phyloP scores from a whole-genome alignment of 2,113 vertebrate genomes.

The Engraulis encrasicolus region DNA sequence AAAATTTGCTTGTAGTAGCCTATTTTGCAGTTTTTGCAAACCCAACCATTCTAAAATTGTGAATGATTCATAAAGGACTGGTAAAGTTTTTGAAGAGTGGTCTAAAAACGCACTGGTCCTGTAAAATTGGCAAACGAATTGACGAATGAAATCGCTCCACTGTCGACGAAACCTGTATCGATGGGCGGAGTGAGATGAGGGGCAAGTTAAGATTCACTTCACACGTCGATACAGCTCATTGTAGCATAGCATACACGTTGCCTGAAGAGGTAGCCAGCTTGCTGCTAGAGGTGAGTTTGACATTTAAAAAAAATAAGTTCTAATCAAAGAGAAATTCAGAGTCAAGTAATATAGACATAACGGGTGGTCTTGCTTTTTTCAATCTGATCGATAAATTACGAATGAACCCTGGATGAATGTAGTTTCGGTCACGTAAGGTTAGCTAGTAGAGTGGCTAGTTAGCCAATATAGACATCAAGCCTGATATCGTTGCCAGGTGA shows the following conservation, averaged over 20 bases:
- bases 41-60: too few relatives aligned
- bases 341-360: neutral
- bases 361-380: neutral
- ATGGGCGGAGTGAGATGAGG: conserved; percentile 34
- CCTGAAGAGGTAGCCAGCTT: conserved; percentile 31
- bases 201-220: conserved; percentile 40
- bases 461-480: neutral
- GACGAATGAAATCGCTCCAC: conserved; percentile 22
- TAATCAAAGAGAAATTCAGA: neutral
- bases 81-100: too few relatives aligned
- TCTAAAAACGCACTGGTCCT: too few relatives aligned
- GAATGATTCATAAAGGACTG: too few relatives aligned
- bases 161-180: neutral
- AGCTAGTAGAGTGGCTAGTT: neutral
- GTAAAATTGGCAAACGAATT: conserved; percentile 21
- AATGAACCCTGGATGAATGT: neutral
- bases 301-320: neutral
- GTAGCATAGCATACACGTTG: conserved; percentile 39
- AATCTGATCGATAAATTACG: neutral
- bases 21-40: too few relatives aligned
- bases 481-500: neutral
- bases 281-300: neutral
- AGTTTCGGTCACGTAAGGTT: neutral
- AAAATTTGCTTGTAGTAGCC: too few relatives aligned
- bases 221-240: conserved; percentile 41